Percentiles rank a stretch among this genome's conserved stretches.
Evolutionary conservation across 37 sponge, comb jelly and placozoan species (phyloP).

Genomic region (Aplysina aerophoba): DNA sequence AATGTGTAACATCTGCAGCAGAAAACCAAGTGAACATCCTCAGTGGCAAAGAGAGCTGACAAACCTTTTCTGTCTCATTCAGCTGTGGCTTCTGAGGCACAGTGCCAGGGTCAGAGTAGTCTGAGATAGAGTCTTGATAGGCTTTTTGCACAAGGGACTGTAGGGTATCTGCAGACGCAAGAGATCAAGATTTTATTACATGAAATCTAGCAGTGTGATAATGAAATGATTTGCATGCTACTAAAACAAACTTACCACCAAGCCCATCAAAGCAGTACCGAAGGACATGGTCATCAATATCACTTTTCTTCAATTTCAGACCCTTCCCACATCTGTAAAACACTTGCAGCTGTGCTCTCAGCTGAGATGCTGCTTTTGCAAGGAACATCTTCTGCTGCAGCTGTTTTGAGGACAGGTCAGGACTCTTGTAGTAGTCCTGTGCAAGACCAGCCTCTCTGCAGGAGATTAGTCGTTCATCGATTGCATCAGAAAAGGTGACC

Average conservation of each 20-base stretch:
- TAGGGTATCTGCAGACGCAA: neutral
- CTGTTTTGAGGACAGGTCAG: neutral
- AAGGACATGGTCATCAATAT: conserved; percentile 28
- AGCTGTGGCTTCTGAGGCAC: conserved; percentile 2
- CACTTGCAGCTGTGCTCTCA: conserved; percentile 14
- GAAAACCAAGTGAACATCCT: neutral
- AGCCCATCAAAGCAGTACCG: conserved; percentile 13
- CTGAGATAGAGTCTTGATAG: neutral
- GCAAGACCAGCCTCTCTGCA: too few species aligned
- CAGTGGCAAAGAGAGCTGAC: neutral
- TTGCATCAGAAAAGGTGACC: neutral
- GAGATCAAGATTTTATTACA: too few species aligned
- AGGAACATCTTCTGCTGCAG: conserved; percentile 7
- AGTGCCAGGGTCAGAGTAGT: neutral
- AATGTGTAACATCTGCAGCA: neutral
- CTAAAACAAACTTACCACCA: conserved; percentile 9
- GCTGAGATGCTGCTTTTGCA: neutral
- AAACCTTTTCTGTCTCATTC: conserved; percentile 19
- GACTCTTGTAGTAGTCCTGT: neutral
- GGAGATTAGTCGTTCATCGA: conserved; percentile 6
- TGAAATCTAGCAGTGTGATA: neutral
- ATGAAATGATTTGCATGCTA: neutral
- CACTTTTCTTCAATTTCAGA: neutral
- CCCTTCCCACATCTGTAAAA: neutral
- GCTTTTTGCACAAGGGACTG: neutral